Evolutionary conservation across 1,140 invertebrate species (phyloP).

Genomic region (Penaeus chinensis): DNA sequence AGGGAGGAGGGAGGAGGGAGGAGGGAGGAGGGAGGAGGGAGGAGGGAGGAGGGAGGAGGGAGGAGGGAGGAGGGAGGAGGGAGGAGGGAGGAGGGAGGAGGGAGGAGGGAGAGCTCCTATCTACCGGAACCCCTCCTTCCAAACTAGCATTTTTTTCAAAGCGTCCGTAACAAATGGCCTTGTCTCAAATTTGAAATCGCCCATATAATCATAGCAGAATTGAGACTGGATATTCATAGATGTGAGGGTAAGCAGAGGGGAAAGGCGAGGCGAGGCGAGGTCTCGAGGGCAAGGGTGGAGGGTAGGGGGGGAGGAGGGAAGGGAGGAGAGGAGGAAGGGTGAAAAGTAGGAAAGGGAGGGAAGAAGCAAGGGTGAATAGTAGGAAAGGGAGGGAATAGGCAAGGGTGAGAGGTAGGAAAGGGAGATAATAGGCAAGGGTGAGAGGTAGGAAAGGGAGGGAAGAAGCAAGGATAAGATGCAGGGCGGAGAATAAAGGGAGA

Average conservation of each 20-base stretch:
- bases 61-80: background rate
- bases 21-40: background rate
- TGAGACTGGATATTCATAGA: conserved; percentile 48
- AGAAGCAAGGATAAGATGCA: too few species aligned
- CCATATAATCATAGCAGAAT: conserved; percentile 57
- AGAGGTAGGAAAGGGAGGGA: too few species aligned
- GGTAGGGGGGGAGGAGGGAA: background rate
- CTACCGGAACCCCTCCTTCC: conserved; percentile 5
- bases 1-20: background rate
- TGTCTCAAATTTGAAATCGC: conserved; percentile 59
- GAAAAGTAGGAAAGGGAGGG: background rate
- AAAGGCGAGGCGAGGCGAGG: background rate
- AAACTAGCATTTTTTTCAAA: conserved; percentile 48
- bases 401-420: too few species aligned
- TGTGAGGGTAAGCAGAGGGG: conserved; percentile 1
- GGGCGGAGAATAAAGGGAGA: too few species aligned
- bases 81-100: background rate
- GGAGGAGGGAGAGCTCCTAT: background rate
- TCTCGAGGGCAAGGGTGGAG: background rate
- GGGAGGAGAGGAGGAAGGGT: background rate
- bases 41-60: background rate
- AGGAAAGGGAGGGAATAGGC: too few species aligned
- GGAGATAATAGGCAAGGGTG: too few species aligned
- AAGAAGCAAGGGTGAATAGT: background rate
- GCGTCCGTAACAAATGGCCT: conserved; percentile 51